Evolutionary conservation across 1,140 invertebrate species (phyloP).

Genomic region (Cydia pomonella): DNA sequence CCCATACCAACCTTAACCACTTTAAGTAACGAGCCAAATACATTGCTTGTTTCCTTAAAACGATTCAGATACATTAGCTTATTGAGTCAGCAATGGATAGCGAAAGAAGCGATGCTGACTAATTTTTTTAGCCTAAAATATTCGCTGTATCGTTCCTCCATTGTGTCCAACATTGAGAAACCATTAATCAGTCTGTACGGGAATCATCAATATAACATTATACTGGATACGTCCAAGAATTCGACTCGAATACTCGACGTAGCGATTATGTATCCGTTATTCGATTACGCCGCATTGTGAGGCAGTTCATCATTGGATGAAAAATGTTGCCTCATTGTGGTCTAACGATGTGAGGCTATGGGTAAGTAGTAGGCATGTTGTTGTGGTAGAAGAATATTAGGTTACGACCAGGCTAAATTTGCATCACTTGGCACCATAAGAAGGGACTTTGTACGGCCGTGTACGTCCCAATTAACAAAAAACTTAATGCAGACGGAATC

Average conservation of each 20-base stretch:
- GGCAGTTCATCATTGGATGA: conserved; percentile 64
- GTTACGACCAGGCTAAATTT: background rate
- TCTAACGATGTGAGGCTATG: conserved; percentile 25
- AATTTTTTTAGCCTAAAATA: conserved; percentile 47
- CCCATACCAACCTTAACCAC: conserved; percentile 9
- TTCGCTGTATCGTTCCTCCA: conserved; percentile 53
- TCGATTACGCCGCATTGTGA: conserved; percentile 72
- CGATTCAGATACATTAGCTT: background rate
- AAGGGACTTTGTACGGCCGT: no score
- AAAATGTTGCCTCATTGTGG: conserved; percentile 63
- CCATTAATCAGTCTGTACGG: conserved; percentile 78
- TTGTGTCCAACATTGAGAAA: conserved; percentile 67
- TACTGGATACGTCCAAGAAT: conserved; percentile 73
- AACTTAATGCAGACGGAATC: no score
- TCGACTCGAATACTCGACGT: conserved; percentile 70
- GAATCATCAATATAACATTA: conserved; percentile 79
- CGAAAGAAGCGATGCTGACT: conserved; percentile 22
- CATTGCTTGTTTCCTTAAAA: conserved; percentile 42
- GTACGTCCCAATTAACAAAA: no score
- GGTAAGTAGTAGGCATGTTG: background rate
- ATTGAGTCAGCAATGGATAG: conserved; percentile 48
- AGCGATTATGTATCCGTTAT: conserved; percentile 76
- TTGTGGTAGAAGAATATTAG: background rate
- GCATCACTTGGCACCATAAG: no score
- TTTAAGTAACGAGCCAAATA: conserved; percentile 23